Base-by-base conservation (phyloP, 53 echinoderm and acorn worm species). In the Apostichopus leukothele region DNA sequence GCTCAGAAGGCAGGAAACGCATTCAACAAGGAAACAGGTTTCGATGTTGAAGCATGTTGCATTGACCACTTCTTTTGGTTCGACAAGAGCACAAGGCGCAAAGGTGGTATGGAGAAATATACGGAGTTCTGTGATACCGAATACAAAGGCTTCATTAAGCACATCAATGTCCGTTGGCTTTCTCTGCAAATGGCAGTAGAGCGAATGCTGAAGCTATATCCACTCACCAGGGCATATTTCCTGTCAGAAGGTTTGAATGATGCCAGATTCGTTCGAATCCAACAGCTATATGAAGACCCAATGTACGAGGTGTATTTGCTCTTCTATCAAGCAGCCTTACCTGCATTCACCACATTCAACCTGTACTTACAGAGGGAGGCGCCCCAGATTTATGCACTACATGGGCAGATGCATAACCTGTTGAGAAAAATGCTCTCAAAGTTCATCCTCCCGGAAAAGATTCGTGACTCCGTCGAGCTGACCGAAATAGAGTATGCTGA, bases 301-400 rank as follows among this genome's bases (percentile, higher is more conserved):
- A 25, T 25, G 25, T 25, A 25, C 25, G 25, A 86, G 66, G 19
- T 86, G 10, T 67, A 86, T 86, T 60, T 86, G 60, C 86, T 86
- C 1, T 86, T 86, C 23, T 86, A 86, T 60, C 86, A 86, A 60
- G 86, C 86, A 57, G 60, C 86, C 14, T 61, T 86, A 60, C 86
- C 86, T 19, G 23, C 66, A 10, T 86, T 86, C 67, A 86, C 86
- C 19, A 60, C 55, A 22, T 86, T 86, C 86, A 86, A 86, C 60
- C 86, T 86, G 25, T 60, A 57, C 60, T 60, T 86, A 60, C 86
- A 86, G n/a, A n/a, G 86, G 18, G 59, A 86, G 11, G 86, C 55
- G 59, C 86, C 86, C 86, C 60, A 1, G 25, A 60, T 86, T 22
- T n/a, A 86, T 86, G 19, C 25, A 60, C 63, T 86, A 7, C 67